These are phyloP conservation scores for Poecilus cupreus DNA, from an alignment of 2,888 invertebrate species.

Conservation along the genomic window DNA sequence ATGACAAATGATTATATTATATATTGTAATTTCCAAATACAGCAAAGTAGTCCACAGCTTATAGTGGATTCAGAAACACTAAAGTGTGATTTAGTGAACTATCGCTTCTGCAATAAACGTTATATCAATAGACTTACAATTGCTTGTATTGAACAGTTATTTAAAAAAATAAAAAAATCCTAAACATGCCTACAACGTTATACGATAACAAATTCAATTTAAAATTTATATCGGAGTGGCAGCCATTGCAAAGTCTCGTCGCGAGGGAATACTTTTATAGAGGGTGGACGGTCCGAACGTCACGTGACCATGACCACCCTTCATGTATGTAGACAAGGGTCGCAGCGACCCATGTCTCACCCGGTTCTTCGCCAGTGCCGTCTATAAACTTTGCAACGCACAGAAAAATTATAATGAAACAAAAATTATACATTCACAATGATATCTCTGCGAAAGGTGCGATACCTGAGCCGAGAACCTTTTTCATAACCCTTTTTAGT, in stretches of 20 bases:
- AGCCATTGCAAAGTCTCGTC: constrained; percentile 11
- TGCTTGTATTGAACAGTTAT: too few relatives aligned
- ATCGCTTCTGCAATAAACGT: too few relatives aligned
- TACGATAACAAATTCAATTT: constrained; percentile 6
- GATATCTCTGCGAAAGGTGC: constrained; percentile 42
- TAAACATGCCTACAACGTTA: neutral
- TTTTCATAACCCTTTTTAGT: constrained; percentile 51
- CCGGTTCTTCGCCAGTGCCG: neutral
- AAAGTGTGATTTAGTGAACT: too few relatives aligned
- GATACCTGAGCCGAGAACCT: constrained; percentile 48
- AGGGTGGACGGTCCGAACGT: constrained; percentile 44
- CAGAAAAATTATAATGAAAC: constrained; percentile 47
- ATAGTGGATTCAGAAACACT: too few relatives aligned
- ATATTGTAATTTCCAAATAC: too few relatives aligned
- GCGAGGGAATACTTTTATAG: constrained; percentile 46
- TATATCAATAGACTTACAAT: too few relatives aligned
- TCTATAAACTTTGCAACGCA: constrained; percentile 14
- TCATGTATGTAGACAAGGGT: constrained; percentile 26
- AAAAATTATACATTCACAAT: constrained; percentile 52
- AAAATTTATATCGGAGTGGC: constrained; percentile 18
- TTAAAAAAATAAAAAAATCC: too few relatives aligned
- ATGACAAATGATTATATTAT: too few relatives aligned
- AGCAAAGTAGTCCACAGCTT: too few relatives aligned
- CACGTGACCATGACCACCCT: constrained; percentile 37
- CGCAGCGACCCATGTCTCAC: constrained; percentile 16